phyloP scores from a whole-genome alignment of 2,797 vertebrate genomes.

The Neopelma chrysocephalum region DNA sequence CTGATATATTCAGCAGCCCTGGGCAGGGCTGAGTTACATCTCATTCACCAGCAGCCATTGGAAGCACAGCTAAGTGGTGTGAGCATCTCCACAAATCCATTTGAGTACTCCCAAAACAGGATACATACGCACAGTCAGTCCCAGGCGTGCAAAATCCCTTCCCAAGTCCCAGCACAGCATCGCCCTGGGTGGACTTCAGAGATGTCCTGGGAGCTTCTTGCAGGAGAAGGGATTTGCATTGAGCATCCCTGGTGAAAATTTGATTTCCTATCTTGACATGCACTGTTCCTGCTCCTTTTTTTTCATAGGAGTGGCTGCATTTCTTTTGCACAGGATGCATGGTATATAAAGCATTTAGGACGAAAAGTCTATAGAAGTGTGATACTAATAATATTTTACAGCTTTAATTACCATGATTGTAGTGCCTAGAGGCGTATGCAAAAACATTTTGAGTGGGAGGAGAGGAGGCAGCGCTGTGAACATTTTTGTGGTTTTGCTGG shows the following conservation, averaged over 20 bases:
- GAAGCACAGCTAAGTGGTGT: not conserved
- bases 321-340: not conserved
- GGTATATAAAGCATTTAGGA: not conserved
- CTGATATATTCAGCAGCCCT: not conserved
- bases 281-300: not conserved
- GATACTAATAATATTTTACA: slow-evolving; percentile 56
- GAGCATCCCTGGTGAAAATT: not conserved
- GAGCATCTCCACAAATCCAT: not conserved
- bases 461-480: slow-evolving; percentile 49
- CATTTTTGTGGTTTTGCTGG: slow-evolving; percentile 66
- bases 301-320: not conserved
- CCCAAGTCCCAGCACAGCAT: not conserved
- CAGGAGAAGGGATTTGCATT: not conserved
- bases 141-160: not conserved
- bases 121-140: accelerated
- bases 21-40: not conserved
- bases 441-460: slow-evolving; percentile 54
- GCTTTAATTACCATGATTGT: slow-evolving; percentile 61
- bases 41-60: accelerated
- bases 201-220: not conserved
- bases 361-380: not conserved
- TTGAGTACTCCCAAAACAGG: accelerated
- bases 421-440: slow-evolving; percentile 53
- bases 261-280: not conserved
- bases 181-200: not conserved